Percentiles rank a stretch among this genome's conserved stretches.
These are phyloP conservation scores for Microctonus aethiopoides DNA, from an alignment of 2,888 invertebrate genomes.

Conservation along the genomic window DNA sequence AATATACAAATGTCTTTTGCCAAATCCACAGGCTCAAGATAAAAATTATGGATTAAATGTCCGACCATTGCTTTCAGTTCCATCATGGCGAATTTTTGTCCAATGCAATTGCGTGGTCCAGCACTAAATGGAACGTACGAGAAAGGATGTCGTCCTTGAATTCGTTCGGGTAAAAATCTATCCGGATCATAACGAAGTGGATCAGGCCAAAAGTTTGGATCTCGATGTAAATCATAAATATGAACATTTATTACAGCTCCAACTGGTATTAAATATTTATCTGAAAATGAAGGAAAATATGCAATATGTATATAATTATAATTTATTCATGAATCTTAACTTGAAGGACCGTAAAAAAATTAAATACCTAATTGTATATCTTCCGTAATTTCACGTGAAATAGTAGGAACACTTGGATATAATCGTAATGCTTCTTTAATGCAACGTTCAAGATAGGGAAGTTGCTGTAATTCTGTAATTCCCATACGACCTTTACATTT, in stretches of 20 bases:
- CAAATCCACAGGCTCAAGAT: slow-evolving; percentile 53
- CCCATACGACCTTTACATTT: slow-evolving; percentile 68
- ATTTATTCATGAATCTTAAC: no score
- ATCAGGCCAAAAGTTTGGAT: slow-evolving; percentile 73
- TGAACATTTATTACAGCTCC: slow-evolving; percentile 69
- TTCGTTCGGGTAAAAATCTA: slow-evolving; percentile 73
- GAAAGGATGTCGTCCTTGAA: slow-evolving; percentile 70
- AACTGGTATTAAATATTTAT: slow-evolving; percentile 69
- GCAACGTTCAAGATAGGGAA: slow-evolving; percentile 77
- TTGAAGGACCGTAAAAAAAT: no score
- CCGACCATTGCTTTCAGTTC: slow-evolving; percentile 53
- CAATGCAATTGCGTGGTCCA: slow-evolving; percentile 76
- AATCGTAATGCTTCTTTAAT: slow-evolving; percentile 76
- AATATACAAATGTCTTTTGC: slow-evolving; percentile 44
- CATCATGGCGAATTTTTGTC: slow-evolving; percentile 60
- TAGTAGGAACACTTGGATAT: slow-evolving; percentile 76
- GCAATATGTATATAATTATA: no score
- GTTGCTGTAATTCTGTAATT: slow-evolving; percentile 71
- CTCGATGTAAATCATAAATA: slow-evolving; percentile 74
- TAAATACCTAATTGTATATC: slow-evolving; percentile 62
- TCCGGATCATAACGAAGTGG: slow-evolving; percentile 76
- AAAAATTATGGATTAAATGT: slow-evolving; percentile 49
- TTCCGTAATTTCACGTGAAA: slow-evolving; percentile 71
- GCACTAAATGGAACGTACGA: slow-evolving; percentile 77
- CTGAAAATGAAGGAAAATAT: slow-evolving; percentile 61